Evolutionary conservation across 2,797 vertebrate genomes (phyloP), one percentile per base, ranked within the genome.

Genomic region (Danio choprae): DNA sequence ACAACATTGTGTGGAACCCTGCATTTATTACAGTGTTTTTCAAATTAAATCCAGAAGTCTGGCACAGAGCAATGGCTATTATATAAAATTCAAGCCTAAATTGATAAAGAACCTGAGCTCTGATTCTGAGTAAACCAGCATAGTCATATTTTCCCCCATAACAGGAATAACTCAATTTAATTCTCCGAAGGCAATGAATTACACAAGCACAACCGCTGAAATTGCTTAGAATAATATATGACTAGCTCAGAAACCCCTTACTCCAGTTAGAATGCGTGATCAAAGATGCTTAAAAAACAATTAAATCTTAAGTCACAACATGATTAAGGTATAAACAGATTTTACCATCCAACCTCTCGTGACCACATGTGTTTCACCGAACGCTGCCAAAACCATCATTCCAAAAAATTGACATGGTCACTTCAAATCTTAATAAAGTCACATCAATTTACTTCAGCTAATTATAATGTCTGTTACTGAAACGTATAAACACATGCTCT

Each of bases 381-480:
- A 65, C 40, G 46, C 50, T 77, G 10, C 13, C 63, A 77, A 77
- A 77, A 46, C 4, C 22, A 16, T 77, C 20, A 58, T 18, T 51
- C 15, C 41, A 46, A 20, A 58, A 56, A 48, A 16, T 20, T n/a
- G 68, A 51, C 41, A 13, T 44, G 51, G 74, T 77, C 75, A 58
- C 51, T 68, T 68, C n/a, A 20, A 58, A 58, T 77, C 22, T 46
- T 12, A 41, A 60, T 59, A 7, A 60, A 60, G 12, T 20, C 56
- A 60, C 65, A 60, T 79, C 4, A 36, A 15, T 18, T 38, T 18
- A 48, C 71, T 38, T 74, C 9, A 48, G 7, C 43, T 60, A 78
- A 22, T 51, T 59, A 59, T 43, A 77, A 46, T 46, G 40, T 15
- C 12, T 58, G 38, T 78, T 41, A 7, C n/a, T 41, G 55, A 59